These are phyloP conservation scores for Dysmachus trigonus DNA, from an alignment of 2,888 invertebrate genomes.

Conservation along the genomic window DNA sequence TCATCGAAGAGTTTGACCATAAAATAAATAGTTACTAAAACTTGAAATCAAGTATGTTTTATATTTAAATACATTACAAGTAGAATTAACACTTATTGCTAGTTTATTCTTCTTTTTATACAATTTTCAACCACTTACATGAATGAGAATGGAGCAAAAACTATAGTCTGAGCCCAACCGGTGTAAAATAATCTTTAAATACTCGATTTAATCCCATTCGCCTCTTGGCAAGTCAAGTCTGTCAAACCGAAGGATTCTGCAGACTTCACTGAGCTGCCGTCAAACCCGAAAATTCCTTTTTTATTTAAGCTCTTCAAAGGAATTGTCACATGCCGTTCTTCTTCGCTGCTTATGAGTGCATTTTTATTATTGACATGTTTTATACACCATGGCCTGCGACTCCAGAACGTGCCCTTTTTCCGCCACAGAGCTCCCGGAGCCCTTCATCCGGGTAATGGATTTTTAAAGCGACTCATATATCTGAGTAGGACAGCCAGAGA, in stretches of 20 bases:
- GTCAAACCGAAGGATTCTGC: background rate
- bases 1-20: too few relatives aligned
- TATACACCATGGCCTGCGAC: background rate
- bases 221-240: background rate
- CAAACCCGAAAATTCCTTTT: background rate
- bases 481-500: background rate
- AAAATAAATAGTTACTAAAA: too few relatives aligned
- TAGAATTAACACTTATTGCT: too few relatives aligned
- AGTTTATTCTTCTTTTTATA: too few relatives aligned
- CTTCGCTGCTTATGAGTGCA: background rate
- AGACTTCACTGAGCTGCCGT: background rate
- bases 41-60: too few relatives aligned
- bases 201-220: background rate
- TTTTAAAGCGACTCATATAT: conserved; percentile 22
- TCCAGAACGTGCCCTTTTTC: background rate
- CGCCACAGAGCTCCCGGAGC: background rate
- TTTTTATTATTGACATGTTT: conserved; percentile 25
- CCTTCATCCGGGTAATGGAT: conserved; percentile 27
- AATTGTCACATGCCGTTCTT: background rate
- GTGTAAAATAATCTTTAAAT: background rate
- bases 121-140: background rate
- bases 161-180: background rate
- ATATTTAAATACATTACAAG: too few relatives aligned
- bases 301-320: background rate
- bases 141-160: background rate